phyloP scores from a whole-genome alignment of 2,888 invertebrate species.

The Andrena minutula region DNA sequence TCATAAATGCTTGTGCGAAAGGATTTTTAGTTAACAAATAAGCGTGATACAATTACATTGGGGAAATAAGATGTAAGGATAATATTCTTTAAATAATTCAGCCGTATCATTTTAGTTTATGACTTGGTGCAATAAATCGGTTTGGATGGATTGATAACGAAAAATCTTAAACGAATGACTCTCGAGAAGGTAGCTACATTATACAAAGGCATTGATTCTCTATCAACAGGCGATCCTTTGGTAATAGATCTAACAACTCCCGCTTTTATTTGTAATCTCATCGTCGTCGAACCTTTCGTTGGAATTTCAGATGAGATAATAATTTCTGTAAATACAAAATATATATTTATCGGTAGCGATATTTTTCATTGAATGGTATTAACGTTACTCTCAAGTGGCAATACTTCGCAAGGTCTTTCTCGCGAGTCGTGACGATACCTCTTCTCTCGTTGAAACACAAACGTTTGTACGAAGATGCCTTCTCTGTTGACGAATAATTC shows the following conservation, averaged over 20 bases:
- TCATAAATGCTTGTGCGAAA: conserved; percentile 1
- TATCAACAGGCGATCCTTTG: conserved; percentile 5
- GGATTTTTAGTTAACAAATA: conserved; percentile 6
- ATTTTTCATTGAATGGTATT: conserved; percentile 24
- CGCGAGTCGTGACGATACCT: conserved; percentile 8
- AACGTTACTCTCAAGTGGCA: conserved; percentile 18
- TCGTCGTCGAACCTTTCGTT: conserved; percentile 21
- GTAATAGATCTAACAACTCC: conserved; percentile 1
- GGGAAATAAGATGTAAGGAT: conserved; percentile 9
- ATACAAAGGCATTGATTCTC: conserved; percentile 11
- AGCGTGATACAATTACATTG: background rate
- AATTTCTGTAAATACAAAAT: conserved; percentile 41
- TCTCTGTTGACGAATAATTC: conserved; percentile 2
- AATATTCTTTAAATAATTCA: conserved; percentile 32
- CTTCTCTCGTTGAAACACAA: conserved; percentile 1
- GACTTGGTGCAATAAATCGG: conserved; percentile 49
- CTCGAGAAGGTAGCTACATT: conserved; percentile 6
- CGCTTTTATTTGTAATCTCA: conserved; percentile 13
- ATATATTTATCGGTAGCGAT: conserved; percentile 21
- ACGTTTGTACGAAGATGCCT: conserved; percentile 8
- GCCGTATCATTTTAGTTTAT: conserved; percentile 39
- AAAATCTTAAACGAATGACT: conserved; percentile 9
- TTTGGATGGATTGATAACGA: conserved; percentile 1
- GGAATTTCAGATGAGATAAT: background rate
- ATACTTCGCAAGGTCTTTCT: conserved; percentile 10